Percentiles rank a stretch among this genome's conserved stretches.
phyloP scores from a whole-genome alignment of 2,113 vertebrate genomes.

The Callipepla californica region DNA sequence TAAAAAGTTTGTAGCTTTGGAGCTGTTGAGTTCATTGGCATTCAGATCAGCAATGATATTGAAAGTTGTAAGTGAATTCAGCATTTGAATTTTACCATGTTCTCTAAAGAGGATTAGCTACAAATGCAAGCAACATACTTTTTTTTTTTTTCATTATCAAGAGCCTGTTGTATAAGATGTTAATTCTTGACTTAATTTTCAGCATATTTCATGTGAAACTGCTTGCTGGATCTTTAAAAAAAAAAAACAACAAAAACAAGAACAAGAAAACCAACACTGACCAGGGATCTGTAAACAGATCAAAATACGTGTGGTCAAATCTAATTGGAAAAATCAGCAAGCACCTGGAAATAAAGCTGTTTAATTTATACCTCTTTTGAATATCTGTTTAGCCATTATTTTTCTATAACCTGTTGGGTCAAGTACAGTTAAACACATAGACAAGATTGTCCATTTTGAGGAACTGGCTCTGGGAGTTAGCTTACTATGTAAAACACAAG shows the following conservation, averaged over 20 bases:
- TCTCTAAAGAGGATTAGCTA: conserved; percentile 89
- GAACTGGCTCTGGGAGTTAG: neutral
- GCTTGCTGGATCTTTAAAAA: neutral
- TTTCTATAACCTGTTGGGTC: neutral
- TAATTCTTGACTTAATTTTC: conserved; percentile 70
- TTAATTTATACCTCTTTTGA: neutral
- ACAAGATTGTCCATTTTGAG: neutral
- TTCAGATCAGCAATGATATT: conserved; percentile 78
- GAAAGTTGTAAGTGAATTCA: conserved; percentile 83
- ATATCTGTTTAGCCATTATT: neutral
- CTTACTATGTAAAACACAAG: neutral
- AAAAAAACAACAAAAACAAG: neutral
- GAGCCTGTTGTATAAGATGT: conserved; percentile 69
- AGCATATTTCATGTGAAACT: conserved; percentile 27
- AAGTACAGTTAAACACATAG: neutral
- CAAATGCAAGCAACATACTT: conserved; percentile 80
- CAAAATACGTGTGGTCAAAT: neutral
- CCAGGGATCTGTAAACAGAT: neutral
- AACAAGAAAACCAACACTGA: neutral
- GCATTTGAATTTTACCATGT: conserved; percentile 80
- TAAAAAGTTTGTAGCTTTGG: conserved; percentile 81
- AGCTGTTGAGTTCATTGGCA: conserved; percentile 79
- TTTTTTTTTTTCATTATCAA: conserved; percentile 71
- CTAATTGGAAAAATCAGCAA: neutral
- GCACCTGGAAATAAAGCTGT: neutral